These are phyloP conservation scores for Disparrhopalites patrizii DNA, from an alignment of 2,888 invertebrate genomes.

Conservation along the genomic window DNA sequence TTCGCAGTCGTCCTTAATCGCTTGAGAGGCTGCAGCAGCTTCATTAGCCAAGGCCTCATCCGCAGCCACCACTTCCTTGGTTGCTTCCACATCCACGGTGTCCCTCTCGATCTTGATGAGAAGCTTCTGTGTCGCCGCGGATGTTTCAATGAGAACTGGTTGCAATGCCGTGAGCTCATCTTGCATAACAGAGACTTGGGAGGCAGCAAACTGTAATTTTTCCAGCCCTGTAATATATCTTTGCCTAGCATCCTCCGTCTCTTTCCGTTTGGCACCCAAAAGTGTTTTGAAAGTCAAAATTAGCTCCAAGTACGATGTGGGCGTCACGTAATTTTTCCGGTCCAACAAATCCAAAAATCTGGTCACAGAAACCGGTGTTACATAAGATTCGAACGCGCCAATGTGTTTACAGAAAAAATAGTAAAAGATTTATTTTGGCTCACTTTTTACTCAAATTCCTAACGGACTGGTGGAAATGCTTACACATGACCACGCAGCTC, in stretches of 20 bases:
- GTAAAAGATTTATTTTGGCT: slow-evolving; percentile 56
- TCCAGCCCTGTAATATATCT: slow-evolving; percentile 81
- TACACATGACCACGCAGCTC: slow-evolving; percentile 75
- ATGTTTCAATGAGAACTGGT: slow-evolving; percentile 80
- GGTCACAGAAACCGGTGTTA: too few species aligned
- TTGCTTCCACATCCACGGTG: slow-evolving; percentile 89
- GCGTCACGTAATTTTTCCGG: slow-evolving; percentile 83
- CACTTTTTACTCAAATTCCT: slow-evolving; percentile 64
- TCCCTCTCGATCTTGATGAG: slow-evolving; percentile 97
- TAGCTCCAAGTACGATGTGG: slow-evolving; percentile 86
- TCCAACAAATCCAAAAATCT: slow-evolving; percentile 70
- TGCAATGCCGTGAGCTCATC: slow-evolving; percentile 79
- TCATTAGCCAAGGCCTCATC: slow-evolving; percentile 79
- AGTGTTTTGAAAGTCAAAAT: slow-evolving; percentile 78
- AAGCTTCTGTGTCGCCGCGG: slow-evolving; percentile 84
- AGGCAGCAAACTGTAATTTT: slow-evolving; percentile 83
- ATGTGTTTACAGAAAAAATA: too few species aligned
- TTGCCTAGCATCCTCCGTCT: slow-evolving; percentile 52
- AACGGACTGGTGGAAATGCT: slow-evolving; percentile 78
- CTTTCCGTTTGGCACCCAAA: slow-evolving; percentile 52
- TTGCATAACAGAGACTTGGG: slow-evolving; percentile 89
- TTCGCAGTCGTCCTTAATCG: slow-evolving; percentile 96
- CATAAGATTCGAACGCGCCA: too few species aligned
- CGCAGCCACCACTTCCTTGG: slow-evolving; percentile 90
- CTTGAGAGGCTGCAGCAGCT: slow-evolving; percentile 78